A percentile compares a stretch with the other conserved stretches of the same genome.
These are phyloP conservation scores for Pseudococcus longispinus DNA, from an alignment of 2,888 invertebrate species.

Conservation along the genomic window DNA sequence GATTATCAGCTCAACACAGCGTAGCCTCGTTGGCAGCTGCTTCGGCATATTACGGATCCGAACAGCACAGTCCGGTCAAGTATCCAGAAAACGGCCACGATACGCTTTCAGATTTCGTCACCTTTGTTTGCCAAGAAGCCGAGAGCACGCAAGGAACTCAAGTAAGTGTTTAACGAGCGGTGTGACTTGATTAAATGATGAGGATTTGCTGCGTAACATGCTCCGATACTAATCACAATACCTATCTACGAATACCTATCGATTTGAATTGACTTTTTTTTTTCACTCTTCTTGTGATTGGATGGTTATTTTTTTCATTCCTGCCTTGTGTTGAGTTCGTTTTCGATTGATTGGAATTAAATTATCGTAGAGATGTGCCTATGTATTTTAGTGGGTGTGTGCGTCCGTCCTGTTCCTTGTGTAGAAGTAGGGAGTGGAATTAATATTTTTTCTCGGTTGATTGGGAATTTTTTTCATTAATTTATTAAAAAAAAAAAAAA, in stretches of 20 bases:
- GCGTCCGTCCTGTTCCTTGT: too few relatives aligned
- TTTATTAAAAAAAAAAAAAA: too few relatives aligned
- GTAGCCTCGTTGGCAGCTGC: slow-evolving; percentile 66
- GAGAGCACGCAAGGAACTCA: slow-evolving; percentile 77
- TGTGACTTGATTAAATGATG: not conserved
- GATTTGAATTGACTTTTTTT: not conserved
- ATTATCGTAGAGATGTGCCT: too few relatives aligned
- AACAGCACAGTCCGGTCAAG: slow-evolving; percentile 67
- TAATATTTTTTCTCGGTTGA: too few relatives aligned
- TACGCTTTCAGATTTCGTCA: slow-evolving; percentile 93
- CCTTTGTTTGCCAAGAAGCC: slow-evolving; percentile 94
- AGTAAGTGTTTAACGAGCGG: slow-evolving; percentile 64
- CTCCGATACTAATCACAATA: not conserved
- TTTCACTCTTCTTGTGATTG: not conserved
- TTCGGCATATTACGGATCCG: slow-evolving; percentile 69
- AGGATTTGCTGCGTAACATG: not conserved
- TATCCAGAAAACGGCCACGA: slow-evolving; percentile 89
- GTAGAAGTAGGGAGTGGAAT: too few relatives aligned
- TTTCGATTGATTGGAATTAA: not conserved
- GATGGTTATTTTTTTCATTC: not conserved
- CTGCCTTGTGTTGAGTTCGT: not conserved
- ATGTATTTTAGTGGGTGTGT: too few relatives aligned
- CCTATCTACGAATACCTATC: too few relatives aligned
- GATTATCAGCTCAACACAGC: slow-evolving; percentile 65
- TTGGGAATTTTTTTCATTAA: too few relatives aligned